Percentiles rank a stretch among this genome's conserved stretches.
phyloP scores from a whole-genome alignment of 2,888 invertebrate species.

The Glyphotaelius pellucidus region DNA sequence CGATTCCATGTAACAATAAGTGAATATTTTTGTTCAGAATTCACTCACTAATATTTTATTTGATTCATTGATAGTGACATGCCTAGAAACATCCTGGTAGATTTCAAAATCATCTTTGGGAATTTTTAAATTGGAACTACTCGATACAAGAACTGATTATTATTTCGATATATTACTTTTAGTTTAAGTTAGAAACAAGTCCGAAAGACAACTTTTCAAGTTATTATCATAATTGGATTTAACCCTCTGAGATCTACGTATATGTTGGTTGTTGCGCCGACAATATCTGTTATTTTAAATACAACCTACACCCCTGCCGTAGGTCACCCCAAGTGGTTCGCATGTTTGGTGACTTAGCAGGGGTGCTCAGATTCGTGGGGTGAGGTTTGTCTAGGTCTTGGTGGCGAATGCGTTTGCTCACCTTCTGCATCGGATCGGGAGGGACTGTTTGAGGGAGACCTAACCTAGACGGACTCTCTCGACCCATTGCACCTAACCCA shows the following conservation, averaged over 20 bases:
- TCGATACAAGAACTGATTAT: background rate
- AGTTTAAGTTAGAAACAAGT: background rate
- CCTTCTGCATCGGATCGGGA: no score
- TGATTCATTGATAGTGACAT: background rate
- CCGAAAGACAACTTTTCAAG: background rate
- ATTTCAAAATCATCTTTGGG: background rate
- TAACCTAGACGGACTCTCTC: no score
- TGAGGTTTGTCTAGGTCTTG: no score
- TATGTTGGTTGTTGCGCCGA: no score
- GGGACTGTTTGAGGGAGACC: no score
- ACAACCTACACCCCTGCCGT: no score
- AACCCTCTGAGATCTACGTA: background rate
- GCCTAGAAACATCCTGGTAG: background rate
- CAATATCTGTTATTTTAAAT: no score
- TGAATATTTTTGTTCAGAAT: conserved; percentile 39
- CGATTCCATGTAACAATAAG: conserved; percentile 40
- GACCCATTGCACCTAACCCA: no score
- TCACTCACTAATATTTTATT: background rate
- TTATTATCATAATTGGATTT: background rate
- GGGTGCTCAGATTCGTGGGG: no score
- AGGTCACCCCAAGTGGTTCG: no score
- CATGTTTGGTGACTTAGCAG: no score
- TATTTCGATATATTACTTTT: background rate
- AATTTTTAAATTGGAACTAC: background rate
- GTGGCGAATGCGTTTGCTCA: no score